Conservation (phyloP, 2,888 invertebrate species). For the Blomia tropicalis region DNA sequence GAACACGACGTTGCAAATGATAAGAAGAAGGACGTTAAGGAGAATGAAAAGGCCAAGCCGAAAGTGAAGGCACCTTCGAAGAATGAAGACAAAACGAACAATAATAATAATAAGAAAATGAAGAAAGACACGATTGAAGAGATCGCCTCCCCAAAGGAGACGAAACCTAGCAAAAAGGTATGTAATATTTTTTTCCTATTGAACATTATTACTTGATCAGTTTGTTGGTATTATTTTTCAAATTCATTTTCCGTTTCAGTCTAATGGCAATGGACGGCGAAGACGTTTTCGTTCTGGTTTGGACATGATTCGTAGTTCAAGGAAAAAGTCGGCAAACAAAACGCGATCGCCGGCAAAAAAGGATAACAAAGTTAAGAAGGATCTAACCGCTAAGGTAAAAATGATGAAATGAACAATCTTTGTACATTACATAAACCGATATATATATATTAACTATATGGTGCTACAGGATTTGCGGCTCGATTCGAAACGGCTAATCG, state of each 20-base stretch:
- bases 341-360: too few relatives aligned
- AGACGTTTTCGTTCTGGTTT: slow-evolving; percentile 31
- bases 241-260: background rate
- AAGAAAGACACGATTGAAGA: too few relatives aligned
- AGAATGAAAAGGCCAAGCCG: background rate
- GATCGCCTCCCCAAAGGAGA: background rate
- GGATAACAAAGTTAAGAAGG: background rate
- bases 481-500: slow-evolving; percentile 74
- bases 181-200: background rate
- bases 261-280: slow-evolving; percentile 29
- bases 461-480: slow-evolving; percentile 43
- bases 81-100: background rate
- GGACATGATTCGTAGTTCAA: slow-evolving; percentile 23
- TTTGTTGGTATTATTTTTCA: background rate
- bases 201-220: background rate
- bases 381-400: too few relatives aligned
- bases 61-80: background rate
- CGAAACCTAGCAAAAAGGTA: background rate
- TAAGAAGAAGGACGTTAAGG: background rate
- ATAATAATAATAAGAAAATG: background rate
- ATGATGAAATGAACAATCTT: too few relatives aligned
- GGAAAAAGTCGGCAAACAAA: slow-evolving; percentile 5
- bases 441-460: too few relatives aligned
- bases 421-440: too few relatives aligned
- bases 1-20: too few relatives aligned